phyloP scores from a whole-genome alignment of 2,797 vertebrate species.

The Emys orbicularis region DNA sequence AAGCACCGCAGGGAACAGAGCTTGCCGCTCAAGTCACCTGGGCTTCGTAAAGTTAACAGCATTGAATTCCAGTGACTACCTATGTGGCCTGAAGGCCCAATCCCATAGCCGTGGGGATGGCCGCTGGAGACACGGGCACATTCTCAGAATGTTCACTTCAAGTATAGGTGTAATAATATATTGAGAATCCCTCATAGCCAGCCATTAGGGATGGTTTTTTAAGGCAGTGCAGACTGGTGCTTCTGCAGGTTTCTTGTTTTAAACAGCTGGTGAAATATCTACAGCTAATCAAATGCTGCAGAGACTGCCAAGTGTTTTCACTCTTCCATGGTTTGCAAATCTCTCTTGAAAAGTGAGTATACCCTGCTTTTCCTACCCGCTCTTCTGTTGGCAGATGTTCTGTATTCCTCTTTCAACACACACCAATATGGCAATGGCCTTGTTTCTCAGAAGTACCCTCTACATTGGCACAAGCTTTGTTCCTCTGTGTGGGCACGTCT shows the following conservation, averaged over 20 bases:
- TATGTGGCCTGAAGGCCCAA: background rate
- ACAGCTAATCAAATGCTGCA: accelerated
- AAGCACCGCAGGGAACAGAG: accelerated
- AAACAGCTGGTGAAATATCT: accelerated
- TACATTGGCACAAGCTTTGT: accelerated
- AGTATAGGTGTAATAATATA: accelerated
- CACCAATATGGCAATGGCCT: background rate
- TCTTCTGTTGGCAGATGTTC: accelerated
- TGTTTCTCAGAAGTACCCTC: background rate
- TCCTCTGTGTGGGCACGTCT: background rate
- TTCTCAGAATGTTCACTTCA: background rate
- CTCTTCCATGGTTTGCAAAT: background rate
- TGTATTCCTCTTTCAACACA: background rate
- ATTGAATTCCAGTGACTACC: background rate
- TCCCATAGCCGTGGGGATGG: background rate
- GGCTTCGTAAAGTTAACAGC: accelerated
- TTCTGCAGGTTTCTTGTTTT: background rate
- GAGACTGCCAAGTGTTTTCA: background rate
- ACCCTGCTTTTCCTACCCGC: accelerated
- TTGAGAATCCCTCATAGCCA: background rate
- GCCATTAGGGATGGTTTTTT: background rate
- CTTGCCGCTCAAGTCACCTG: accelerated
- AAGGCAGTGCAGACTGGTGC: background rate
- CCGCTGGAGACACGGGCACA: accelerated
- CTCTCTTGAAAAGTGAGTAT: background rate